Evolutionary conservation across 2,113 vertebrate species (phyloP).

Genomic region (Myrmecophaga tridactyla): DNA sequence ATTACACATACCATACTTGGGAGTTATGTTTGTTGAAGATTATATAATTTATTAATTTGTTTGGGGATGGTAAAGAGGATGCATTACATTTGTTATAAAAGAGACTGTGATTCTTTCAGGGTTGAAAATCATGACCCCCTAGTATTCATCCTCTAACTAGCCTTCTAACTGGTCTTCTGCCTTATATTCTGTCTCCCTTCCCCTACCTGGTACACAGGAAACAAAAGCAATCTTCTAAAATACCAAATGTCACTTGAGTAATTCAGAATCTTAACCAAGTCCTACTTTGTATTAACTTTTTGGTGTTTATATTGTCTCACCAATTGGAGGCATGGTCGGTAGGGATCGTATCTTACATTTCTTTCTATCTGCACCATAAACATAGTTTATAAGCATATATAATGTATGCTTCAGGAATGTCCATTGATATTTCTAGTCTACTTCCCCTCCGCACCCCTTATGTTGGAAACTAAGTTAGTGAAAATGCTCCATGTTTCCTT

Average conservation of each 20-base stretch:
- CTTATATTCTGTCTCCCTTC: neutral
- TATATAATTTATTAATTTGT: neutral
- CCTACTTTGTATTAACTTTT: neutral
- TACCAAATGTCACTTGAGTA: neutral
- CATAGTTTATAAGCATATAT: neutral
- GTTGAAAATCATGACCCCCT: neutral
- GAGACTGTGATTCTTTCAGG: neutral
- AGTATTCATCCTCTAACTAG: neutral
- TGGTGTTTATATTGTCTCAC: neutral
- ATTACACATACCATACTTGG: neutral
- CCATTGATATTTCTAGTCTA: constrained; percentile 31
- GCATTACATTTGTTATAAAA: neutral
- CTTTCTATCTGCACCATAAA: neutral
- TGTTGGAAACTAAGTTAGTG: neutral
- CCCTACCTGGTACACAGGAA: neutral
- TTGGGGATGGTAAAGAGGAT: neutral
- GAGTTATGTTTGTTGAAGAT: neutral
- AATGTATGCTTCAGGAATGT: neutral
- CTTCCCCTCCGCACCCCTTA: rapidly evolving
- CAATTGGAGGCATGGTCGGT: neutral
- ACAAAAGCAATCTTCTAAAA: neutral
- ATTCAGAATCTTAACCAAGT: neutral
- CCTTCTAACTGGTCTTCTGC: neutral
- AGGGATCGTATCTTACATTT: neutral
- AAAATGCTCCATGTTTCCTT: neutral